A percentile compares a stretch with the other conserved stretches of the same genome.
phyloP scores from a whole-genome alignment of 2,888 invertebrate species.

The Ichneumoninae sp. region DNA sequence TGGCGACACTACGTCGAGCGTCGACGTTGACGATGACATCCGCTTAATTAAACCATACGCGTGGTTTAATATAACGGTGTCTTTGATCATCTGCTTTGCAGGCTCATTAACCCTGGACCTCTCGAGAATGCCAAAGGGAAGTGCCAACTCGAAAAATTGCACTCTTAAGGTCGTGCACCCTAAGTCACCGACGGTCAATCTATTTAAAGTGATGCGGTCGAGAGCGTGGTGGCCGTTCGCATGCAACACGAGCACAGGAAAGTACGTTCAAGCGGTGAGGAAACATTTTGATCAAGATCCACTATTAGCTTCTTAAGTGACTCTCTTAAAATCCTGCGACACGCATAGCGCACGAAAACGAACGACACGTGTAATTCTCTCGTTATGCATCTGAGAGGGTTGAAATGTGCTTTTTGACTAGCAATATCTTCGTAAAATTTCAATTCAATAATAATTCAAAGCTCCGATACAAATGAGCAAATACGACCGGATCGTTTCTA shows the following conservation, averaged over 20 bases:
- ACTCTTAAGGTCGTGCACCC: slow-evolving; percentile 83
- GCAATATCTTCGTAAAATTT: too few relatives aligned
- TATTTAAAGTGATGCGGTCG: slow-evolving; percentile 87
- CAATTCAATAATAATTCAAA: background rate
- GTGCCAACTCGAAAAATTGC: slow-evolving; percentile 85
- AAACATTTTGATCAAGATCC: background rate
- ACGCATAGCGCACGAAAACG: background rate
- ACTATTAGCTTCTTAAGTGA: background rate
- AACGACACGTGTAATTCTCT: background rate
- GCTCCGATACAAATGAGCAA: background rate
- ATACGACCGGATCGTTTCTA: background rate
- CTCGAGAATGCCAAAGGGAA: slow-evolving; percentile 87
- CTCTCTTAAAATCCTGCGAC: background rate
- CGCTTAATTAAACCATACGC: slow-evolving; percentile 59
- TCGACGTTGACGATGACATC: slow-evolving; percentile 28
- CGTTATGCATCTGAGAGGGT: background rate
- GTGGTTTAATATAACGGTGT: slow-evolving; percentile 35
- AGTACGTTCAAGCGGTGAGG: slow-evolving; percentile 79
- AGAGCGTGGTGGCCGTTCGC: slow-evolving; percentile 90
- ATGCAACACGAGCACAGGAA: slow-evolving; percentile 75
- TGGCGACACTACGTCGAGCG: slow-evolving; percentile 11
- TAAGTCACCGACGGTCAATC: slow-evolving; percentile 86
- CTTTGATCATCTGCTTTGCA: slow-evolving; percentile 75
- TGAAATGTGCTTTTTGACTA: background rate
- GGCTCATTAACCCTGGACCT: slow-evolving; percentile 88